Evolutionary conservation across 2,888 invertebrate genomes (phyloP).

Genomic region (Neoaliturus tenellus): DNA sequence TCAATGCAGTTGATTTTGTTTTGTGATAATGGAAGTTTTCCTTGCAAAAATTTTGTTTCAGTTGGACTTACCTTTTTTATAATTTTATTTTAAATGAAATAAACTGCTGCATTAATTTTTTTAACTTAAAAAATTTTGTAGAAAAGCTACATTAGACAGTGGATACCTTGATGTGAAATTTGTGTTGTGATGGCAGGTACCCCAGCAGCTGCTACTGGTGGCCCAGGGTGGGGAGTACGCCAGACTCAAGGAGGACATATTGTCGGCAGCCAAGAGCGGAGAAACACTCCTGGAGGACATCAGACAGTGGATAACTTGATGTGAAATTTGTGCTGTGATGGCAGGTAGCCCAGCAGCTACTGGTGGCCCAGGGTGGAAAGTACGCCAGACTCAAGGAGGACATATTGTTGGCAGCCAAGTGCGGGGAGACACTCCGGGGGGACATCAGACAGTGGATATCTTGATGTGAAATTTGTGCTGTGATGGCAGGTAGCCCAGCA

Average conservation of each 20-base stretch:
- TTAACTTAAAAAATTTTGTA: too few species aligned
- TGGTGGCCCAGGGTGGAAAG: slow-evolving; percentile 88
- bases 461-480: too few species aligned
- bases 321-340: too few species aligned
- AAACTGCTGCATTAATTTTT: too few species aligned
- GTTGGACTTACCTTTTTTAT: too few species aligned
- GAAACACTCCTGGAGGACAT: slow-evolving; percentile 88
- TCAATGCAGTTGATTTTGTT: too few species aligned
- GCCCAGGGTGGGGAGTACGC: slow-evolving; percentile 86
- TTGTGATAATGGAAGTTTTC: too few species aligned
- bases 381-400: slow-evolving; percentile 87
- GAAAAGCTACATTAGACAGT: too few species aligned
- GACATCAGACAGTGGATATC: slow-evolving; percentile 79
- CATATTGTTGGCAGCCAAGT: slow-evolving; percentile 89
- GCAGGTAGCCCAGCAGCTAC: slow-evolving; percentile 86
- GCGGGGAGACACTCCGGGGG: slow-evolving; percentile 91
- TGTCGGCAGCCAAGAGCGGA: slow-evolving; percentile 92
- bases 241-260: slow-evolving; percentile 88
- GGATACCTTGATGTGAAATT: too few species aligned
- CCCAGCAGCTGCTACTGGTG: slow-evolving; percentile 89
- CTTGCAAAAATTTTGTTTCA: too few species aligned
- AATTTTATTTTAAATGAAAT: too few species aligned
- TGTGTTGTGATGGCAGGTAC: slow-evolving; percentile 84
- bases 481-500: slow-evolving; percentile 87
- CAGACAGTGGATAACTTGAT: slow-evolving; percentile 73